A percentile compares a stretch with the other conserved stretches of the same genome.
These are phyloP conservation scores for Desmodus rotundus DNA, from an alignment of 2,113 vertebrate species.

Conservation along the genomic window DNA sequence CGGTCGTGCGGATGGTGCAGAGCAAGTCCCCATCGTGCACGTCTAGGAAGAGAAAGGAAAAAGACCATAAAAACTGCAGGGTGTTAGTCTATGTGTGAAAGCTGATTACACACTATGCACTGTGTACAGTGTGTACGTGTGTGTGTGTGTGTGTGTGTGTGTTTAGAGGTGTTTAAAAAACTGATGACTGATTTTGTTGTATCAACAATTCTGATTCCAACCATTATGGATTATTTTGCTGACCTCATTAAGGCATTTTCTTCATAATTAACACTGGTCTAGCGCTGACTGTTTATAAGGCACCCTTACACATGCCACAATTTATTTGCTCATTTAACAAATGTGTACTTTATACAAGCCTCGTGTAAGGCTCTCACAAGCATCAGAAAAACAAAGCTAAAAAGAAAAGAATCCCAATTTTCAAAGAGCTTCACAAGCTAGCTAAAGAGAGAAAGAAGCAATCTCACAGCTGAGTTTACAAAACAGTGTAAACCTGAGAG, in stretches of 20 bases:
- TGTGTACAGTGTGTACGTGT: too few relatives aligned
- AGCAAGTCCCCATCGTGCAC: accelerated
- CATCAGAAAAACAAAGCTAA: not conserved
- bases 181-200: not conserved
- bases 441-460: not conserved
- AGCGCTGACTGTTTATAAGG: not conserved
- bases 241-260: not conserved
- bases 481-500: not conserved
- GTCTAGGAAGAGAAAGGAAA: not conserved
- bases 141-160: not conserved
- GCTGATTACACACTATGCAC: not conserved
- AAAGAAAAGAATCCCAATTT: not conserved
- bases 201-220: not conserved
- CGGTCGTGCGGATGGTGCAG: not conserved
- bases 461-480: not conserved
- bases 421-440: not conserved
- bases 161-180: not conserved
- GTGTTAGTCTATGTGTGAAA: not conserved
- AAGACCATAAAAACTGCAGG: not conserved
- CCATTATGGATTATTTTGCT: not conserved
- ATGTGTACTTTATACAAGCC: not conserved
- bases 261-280: not conserved
- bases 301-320: not conserved
- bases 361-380: not conserved
- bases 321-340: constrained; percentile 1